These are phyloP conservation scores for Ivindomyrus marchei DNA, from an alignment of 2,113 vertebrate genomes.

Conservation along the genomic window DNA sequence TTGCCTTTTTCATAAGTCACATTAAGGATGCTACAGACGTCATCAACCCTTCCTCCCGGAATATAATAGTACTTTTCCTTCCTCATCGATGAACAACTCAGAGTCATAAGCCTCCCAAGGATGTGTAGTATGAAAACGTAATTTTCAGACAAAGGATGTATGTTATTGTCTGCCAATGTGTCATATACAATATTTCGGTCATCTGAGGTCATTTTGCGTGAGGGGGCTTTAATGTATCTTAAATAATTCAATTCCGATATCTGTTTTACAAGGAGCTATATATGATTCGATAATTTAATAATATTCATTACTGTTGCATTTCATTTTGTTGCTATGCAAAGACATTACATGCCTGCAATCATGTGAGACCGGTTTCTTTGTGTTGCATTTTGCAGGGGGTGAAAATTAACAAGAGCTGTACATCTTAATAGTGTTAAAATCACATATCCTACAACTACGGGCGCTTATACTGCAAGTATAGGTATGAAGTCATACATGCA, in stretches of 20 bases:
- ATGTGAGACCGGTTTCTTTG: background rate
- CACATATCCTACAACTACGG: background rate
- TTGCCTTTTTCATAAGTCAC: slow-evolving; percentile 76
- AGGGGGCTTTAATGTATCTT: background rate
- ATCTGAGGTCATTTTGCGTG: background rate
- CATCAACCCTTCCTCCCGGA: slow-evolving; percentile 84
- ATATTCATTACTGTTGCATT: background rate
- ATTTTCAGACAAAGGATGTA: slow-evolving; percentile 45
- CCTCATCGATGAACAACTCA: slow-evolving; percentile 75
- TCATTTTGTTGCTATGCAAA: background rate
- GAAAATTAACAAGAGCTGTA: slow-evolving; percentile 28
- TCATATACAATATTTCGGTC: background rate
- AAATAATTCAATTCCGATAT: background rate
- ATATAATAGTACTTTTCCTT: slow-evolving; percentile 70
- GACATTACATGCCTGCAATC: background rate
- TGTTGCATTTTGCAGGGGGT: background rate
- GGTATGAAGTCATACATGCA: background rate
- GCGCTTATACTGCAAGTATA: background rate
- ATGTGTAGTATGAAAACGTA: slow-evolving; percentile 54
- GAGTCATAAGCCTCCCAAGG: slow-evolving; percentile 73
- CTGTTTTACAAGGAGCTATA: background rate
- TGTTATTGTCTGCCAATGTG: slow-evolving; percentile 32
- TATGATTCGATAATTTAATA: background rate
- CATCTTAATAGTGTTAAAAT: slow-evolving; percentile 34
- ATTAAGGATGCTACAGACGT: slow-evolving; percentile 83